phyloP scores from a whole-genome alignment of 2,888 invertebrate species.

The Vanessa cardui region DNA sequence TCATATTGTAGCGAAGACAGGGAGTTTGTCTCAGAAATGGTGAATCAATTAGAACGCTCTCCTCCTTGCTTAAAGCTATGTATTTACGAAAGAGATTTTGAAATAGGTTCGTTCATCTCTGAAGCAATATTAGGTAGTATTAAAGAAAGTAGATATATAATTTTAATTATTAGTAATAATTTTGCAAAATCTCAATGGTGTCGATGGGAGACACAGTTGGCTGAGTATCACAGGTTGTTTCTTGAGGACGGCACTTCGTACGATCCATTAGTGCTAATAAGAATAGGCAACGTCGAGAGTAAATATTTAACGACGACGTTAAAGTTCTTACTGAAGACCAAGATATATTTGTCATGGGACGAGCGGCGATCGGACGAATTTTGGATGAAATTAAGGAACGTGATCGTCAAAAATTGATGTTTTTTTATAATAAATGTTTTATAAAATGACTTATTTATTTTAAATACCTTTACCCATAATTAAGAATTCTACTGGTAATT shows the following conservation, averaged over 20 bases:
- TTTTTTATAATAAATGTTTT: slow-evolving; percentile 3
- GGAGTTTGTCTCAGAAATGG: slow-evolving; percentile 84
- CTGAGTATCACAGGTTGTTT: slow-evolving; percentile 85
- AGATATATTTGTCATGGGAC: slow-evolving; percentile 85
- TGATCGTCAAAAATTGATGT: slow-evolving; percentile 48
- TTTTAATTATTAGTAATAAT: slow-evolving; percentile 86
- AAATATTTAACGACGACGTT: slow-evolving; percentile 83
- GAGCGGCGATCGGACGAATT: slow-evolving; percentile 68
- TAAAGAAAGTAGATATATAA: slow-evolving; percentile 84
- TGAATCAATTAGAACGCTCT: slow-evolving; percentile 83
- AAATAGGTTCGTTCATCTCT: slow-evolving; percentile 84
- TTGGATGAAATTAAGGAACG: slow-evolving; percentile 69
- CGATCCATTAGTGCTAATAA: slow-evolving; percentile 84
- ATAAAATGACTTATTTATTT: slow-evolving; percentile 2
- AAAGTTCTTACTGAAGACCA: slow-evolving; percentile 84
- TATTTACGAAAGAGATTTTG: slow-evolving; percentile 87
- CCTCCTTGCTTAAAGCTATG: slow-evolving; percentile 85
- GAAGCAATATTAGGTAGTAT: slow-evolving; percentile 86
- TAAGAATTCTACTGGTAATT: no score
- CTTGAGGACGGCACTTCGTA: slow-evolving; percentile 81
- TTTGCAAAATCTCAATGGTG: slow-evolving; percentile 89
- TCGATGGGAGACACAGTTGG: slow-evolving; percentile 86
- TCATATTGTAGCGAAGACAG: slow-evolving; percentile 84
- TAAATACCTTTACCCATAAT: no score
- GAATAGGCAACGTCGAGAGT: slow-evolving; percentile 82